Evolutionary conservation across 2,113 vertebrate species (phyloP), one percentile per base, ranked within the genome.

Genomic region (Leptodactylus fuscus): DNA sequence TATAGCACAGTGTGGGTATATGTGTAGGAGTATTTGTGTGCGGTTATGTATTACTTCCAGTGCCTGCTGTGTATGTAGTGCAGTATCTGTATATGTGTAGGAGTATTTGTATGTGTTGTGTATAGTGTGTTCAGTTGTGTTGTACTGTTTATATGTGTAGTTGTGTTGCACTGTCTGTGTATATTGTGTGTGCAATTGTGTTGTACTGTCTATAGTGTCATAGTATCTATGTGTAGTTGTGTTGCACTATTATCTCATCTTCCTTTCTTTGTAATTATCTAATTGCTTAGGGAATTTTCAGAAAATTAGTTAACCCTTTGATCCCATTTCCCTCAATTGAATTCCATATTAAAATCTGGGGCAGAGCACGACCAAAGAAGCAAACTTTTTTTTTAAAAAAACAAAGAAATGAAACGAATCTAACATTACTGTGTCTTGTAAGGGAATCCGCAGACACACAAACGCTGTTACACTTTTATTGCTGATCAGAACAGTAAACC

Each of bases 291-390:
- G 76, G 76, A 79, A 58, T 79, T 79, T 36, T 13, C 34, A 41
- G 76, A 79, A 60, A 79, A 79, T 79, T 7, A 41, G 58, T 79
- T 79, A 79, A 79, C 76, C 53, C 41, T 49, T 60, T 79, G 76
- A 60, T 58, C 32, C 12, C 48, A 41, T 79, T 79, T 49, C 41
- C 51, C 53, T 76, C 27, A 29, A 5, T 51, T 38, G 8, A 20
- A 46, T 79, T 60, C 41, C 32, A 34, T 24, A 20, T 5, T 79
- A 32, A 60, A 12, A 51, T 51, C 76, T 27, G 32, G 51, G 76
- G 76, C 76, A 60, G 12, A 58, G 12, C 5, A 7, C 53, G 38
- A 38, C 51, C 29, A 78, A 38, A 24, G 12, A 38, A 15, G 41
- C 22, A 78, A 46, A 78, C 49, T 78, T 78, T 38, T 32, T 10